Conservation (phyloP, 2,797 vertebrate genomes). For the Xenopus petersii region DNA sequence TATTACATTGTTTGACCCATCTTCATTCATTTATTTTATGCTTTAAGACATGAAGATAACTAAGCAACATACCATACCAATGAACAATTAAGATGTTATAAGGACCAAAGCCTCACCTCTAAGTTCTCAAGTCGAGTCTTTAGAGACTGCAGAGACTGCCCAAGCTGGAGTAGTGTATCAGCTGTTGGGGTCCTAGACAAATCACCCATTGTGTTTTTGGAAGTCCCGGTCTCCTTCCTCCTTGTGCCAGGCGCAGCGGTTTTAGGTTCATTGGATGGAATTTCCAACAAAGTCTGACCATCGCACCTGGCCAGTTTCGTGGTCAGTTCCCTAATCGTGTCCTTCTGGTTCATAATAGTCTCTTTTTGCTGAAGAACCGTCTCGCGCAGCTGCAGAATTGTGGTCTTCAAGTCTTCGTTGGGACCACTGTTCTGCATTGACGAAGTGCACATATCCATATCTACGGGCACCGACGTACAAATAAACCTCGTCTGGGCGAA, state of each 20-base stretch:
- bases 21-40: too few species aligned
- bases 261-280: conserved; percentile 67
- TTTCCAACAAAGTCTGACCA: conserved; percentile 79
- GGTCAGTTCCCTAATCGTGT: conserved; percentile 91
- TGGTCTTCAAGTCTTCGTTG: conserved; percentile 84
- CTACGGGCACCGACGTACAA: conserved; percentile 93
- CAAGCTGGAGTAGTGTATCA: conserved; percentile 89
- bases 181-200: conserved; percentile 83
- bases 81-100: neutral
- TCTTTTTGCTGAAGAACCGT: conserved; percentile 94
- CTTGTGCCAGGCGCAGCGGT: conserved; percentile 62
- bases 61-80: too few species aligned
- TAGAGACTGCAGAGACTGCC: conserved; percentile 90
- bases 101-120: conserved; percentile 71
- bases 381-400: conserved; percentile 88
- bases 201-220: conserved; percentile 92
- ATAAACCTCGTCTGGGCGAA: conserved; percentile 91
- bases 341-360: conserved; percentile 92
- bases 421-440: conserved; percentile 83
- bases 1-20: too few species aligned
- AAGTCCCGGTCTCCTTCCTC: conserved; percentile 72
- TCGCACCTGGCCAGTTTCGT: conserved; percentile 90
- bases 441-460: conserved; percentile 89
- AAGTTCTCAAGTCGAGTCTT: conserved; percentile 92
- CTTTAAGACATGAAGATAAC: too few species aligned